These are phyloP conservation scores for Cristatella mucedo DNA, from an alignment of 2,888 invertebrate genomes.

Conservation along the genomic window DNA sequence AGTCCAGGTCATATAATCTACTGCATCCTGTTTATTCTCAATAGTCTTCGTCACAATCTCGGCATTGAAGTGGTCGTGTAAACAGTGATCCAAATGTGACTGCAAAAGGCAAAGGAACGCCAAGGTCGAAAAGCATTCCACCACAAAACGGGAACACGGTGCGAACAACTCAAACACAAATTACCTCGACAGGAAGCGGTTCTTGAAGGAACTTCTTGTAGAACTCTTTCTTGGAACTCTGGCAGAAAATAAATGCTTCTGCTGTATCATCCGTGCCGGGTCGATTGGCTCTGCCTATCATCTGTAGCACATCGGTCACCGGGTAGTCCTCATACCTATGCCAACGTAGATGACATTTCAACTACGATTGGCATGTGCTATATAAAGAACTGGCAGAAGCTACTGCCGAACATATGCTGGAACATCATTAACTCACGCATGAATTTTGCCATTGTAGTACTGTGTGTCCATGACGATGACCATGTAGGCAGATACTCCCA, in stretches of 20 bases:
- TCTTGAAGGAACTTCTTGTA: constrained; percentile 95
- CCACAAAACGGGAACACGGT: neutral
- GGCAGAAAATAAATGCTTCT: constrained; percentile 86
- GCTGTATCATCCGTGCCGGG: constrained; percentile 73
- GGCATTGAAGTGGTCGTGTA: constrained; percentile 98
- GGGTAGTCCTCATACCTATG: constrained; percentile 85
- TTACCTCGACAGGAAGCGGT: constrained; percentile 74
- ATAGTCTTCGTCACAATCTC: constrained; percentile 99
- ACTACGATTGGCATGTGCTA: neutral
- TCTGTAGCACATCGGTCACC: constrained; percentile 86
- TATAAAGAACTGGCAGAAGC: too few relatives aligned
- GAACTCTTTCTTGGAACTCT: constrained; percentile 91
- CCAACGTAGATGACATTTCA: too few relatives aligned
- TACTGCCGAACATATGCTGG: too few relatives aligned
- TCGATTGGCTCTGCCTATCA: constrained; percentile 89
- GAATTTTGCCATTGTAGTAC: constrained; percentile 62
- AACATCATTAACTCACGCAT: constrained; percentile 35
- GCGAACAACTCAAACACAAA: constrained; percentile 10
- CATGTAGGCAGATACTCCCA: constrained; percentile 73
- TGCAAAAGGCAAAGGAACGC: constrained; percentile 24
- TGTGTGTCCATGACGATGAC: constrained; percentile 94
- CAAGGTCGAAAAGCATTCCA: neutral
- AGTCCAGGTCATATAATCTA: constrained; percentile 98
- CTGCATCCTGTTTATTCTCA: constrained; percentile 98
- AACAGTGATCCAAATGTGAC: constrained; percentile 88